phyloP scores from a whole-genome alignment of 35 echinoderm and acorn worm species.

The Eucidaris tribuloides region DNA sequence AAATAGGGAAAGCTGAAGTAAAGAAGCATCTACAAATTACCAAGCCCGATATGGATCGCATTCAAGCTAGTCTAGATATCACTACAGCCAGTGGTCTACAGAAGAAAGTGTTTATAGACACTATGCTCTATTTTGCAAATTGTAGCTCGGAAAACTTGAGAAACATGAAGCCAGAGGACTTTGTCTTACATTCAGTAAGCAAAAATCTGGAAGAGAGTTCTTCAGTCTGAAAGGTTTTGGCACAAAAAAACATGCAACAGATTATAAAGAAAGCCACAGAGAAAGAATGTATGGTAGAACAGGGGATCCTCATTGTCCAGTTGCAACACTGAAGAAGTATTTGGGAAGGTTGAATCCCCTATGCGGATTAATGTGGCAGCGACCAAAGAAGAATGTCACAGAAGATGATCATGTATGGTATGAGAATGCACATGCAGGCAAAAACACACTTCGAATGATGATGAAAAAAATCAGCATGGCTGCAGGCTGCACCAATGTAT shows the following conservation, averaged over 20 bases:
- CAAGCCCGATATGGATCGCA: neutral
- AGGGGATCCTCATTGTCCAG: slow-evolving; percentile 8
- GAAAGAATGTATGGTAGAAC: neutral
- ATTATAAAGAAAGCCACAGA: slow-evolving; percentile 29
- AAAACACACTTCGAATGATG: slow-evolving; percentile 5
- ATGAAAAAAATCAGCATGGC: slow-evolving; percentile 10
- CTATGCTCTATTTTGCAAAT: slow-evolving; percentile 28
- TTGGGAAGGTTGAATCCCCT: neutral
- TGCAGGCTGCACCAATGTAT: slow-evolving; percentile 2
- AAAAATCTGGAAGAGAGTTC: neutral
- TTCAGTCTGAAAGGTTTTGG: neutral
- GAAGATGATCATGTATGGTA: slow-evolving; percentile 11
- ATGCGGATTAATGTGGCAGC: slow-evolving; percentile 32
- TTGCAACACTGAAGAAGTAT: slow-evolving; percentile 9
- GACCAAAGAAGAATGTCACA: neutral
- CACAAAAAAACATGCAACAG: slow-evolving; percentile 7
- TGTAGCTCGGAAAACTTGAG: slow-evolving; percentile 16
- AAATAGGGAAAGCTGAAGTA: neutral
- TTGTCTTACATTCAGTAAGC: slow-evolving; percentile 4
- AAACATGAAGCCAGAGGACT: slow-evolving; percentile 26
- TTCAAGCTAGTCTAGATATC: slow-evolving; percentile 24
- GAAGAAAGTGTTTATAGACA: slow-evolving; percentile 35
- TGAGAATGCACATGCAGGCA: slow-evolving; percentile 20
- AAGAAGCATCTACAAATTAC: slow-evolving; percentile 8
- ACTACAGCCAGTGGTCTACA: slow-evolving; percentile 7